Conservation (phyloP, 2,888 invertebrate species). For the Thecophora atra region DNA sequence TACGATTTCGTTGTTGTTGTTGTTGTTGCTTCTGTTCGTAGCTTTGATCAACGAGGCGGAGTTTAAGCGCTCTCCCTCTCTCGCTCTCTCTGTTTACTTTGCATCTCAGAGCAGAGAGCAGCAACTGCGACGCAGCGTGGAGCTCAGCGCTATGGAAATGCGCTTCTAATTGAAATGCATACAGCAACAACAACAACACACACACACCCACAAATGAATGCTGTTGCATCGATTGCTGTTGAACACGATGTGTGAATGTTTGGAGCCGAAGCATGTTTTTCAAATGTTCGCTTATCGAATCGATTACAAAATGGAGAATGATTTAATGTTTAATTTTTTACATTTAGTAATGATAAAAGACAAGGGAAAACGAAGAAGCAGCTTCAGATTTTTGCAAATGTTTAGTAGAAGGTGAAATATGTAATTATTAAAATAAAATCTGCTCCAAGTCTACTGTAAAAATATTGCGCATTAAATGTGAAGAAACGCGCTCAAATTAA, state of each 20-base stretch:
- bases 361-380: too few relatives aligned
- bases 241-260: neutral
- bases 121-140: neutral
- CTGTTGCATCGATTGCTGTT: neutral
- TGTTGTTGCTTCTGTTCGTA: constrained; percentile 5
- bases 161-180: constrained; percentile 17
- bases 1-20: constrained; percentile 2
- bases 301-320: constrained; percentile 17
- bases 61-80: constrained; percentile 23
- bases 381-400: too few relatives aligned
- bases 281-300: neutral
- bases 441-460: too few relatives aligned
- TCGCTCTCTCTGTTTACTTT: neutral
- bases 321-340: too few relatives aligned
- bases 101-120: neutral
- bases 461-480: too few relatives aligned
- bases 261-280: neutral
- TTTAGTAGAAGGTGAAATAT: too few relatives aligned
- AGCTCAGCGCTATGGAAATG: constrained; percentile 15
- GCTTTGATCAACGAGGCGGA: constrained; percentile 29
- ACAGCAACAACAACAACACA: constrained; percentile 4
- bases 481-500: too few relatives aligned
- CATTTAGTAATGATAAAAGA: too few relatives aligned
- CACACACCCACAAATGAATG: neutral
- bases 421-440: too few relatives aligned